Percentiles rank a stretch among this genome's conserved stretches.
phyloP scores from a whole-genome alignment of 1,140 invertebrate species.

The Panonychus citri region DNA sequence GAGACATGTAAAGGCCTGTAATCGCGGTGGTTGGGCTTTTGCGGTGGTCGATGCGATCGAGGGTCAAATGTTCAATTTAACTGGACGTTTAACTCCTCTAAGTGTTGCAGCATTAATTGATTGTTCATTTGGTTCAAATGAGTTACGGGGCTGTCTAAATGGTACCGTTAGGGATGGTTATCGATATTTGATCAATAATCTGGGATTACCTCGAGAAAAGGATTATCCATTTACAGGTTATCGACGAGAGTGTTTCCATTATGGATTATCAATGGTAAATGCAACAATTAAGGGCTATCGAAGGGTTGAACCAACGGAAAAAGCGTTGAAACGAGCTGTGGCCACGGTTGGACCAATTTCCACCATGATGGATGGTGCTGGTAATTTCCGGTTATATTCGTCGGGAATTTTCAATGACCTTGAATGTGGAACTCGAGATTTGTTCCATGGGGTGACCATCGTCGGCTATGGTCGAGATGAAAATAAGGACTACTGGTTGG shows the following conservation, averaged over 20 bases:
- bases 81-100: slow-evolving; percentile 56
- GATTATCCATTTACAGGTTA: slow-evolving; percentile 22
- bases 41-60: slow-evolving; percentile 27
- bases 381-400: slow-evolving; percentile 50
- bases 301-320: too few relatives aligned
- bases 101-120: slow-evolving; percentile 94
- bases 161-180: slow-evolving; percentile 78
- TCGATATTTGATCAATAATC: slow-evolving; percentile 21
- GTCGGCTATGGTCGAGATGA: slow-evolving; percentile 52
- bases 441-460: slow-evolving; percentile 68
- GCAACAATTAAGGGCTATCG: too few relatives aligned
- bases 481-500: slow-evolving; percentile 49
- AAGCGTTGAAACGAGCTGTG: slow-evolving; percentile 46
- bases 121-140: slow-evolving; percentile 67
- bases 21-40: slow-evolving; percentile 22
- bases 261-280: too few relatives aligned
- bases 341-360: slow-evolving; percentile 62
- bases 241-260: slow-evolving; percentile 33
- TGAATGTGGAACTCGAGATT: slow-evolving; percentile 35
- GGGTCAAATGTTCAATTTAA: slow-evolving; percentile 26
- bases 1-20: too few relatives aligned
- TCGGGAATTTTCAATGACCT: slow-evolving; percentile 39
- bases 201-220: slow-evolving; percentile 27
- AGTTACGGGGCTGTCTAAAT: slow-evolving; percentile 84
- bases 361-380: slow-evolving; percentile 73